Evolutionary conservation across 2,113 vertebrate species (phyloP).

Genomic region (Albula goreensis): DNA sequence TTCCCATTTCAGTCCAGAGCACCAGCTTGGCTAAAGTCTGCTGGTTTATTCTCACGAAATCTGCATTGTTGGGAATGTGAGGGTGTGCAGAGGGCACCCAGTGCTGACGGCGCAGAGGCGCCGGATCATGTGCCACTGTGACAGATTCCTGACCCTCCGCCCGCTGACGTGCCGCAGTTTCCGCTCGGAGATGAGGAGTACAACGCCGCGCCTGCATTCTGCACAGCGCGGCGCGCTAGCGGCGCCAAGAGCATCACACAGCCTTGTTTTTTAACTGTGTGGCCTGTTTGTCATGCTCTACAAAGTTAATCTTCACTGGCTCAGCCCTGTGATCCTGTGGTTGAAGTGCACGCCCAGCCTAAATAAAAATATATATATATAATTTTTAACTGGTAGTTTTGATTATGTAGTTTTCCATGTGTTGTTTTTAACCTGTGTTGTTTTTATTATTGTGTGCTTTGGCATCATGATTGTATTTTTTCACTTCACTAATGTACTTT

Average conservation of each 20-base stretch:
- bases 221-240: not conserved
- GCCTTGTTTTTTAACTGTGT: not conserved
- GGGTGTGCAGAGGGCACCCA: not conserved
- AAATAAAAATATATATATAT: no score
- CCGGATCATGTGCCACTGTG: not conserved
- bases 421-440: not conserved
- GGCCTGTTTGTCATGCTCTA: not conserved
- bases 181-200: not conserved
- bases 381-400: no score
- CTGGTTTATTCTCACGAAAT: not conserved
- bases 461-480: no score
- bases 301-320: not conserved
- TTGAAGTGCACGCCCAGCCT: not conserved
- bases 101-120: not conserved
- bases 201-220: not conserved
- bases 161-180: not conserved
- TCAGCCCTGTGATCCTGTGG: not conserved
- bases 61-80: not conserved
- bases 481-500: not conserved
- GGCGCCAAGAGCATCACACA: not conserved
- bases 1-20: conserved; percentile 21
- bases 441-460: no score
- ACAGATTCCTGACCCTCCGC: not conserved
- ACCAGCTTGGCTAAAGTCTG: not conserved
- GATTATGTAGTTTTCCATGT: no score